Base-by-base conservation (phyloP, 2,797 vertebrate species). In the Pipistrellus pygmaeus region DNA sequence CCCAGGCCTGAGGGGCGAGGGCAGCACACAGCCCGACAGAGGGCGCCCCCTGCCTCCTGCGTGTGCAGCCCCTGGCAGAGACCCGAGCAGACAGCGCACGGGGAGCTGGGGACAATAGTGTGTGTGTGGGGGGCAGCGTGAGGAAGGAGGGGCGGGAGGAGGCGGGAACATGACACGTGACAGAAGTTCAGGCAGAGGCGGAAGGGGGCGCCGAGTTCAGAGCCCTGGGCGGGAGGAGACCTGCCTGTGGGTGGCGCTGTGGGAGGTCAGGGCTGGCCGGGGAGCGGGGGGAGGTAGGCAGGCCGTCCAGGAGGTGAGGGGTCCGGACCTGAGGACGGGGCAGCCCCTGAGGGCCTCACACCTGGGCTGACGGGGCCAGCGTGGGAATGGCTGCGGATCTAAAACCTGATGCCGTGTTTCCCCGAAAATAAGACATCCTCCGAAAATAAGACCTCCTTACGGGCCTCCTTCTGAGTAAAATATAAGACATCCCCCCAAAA, bases 171-270 rank as follows among this genome's bases (percentile, higher is more conserved):
- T 20, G 30, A 62, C 1, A 12, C 8, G 3, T 11, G 14, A 12
- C 0, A 7, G 32, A 12, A 3, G 5, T 12, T 32, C 27, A 15
- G 35, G 11, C 8, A 8, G 10, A 21, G 78, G 1, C 0, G 0
- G 41, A 11, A 38, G 76, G 48, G 3, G 51, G 71, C 41, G 4
- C 15, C 23, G 17, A 6, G 23, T 38, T 48, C 55, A 9, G 23
- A 64, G 46, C 15, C 46, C 75, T 3, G 18, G 0, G 81, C 11
- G 1, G 30, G 25, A 3, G 84, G 66, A 83, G 69, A 15, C 5
- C 14, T 51, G 21, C 69, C 23, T 35, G 9, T 0, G 57, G 44
- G 8, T n/a, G 64, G 38, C 5, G 5, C 60, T 0, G 25, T 10
- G 2, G 68, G 60, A 57, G 55, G 21, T 3, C 30, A 41, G 55